Conservation (phyloP, 2,888 invertebrate genomes). For the Notocelia uddmanniana region DNA sequence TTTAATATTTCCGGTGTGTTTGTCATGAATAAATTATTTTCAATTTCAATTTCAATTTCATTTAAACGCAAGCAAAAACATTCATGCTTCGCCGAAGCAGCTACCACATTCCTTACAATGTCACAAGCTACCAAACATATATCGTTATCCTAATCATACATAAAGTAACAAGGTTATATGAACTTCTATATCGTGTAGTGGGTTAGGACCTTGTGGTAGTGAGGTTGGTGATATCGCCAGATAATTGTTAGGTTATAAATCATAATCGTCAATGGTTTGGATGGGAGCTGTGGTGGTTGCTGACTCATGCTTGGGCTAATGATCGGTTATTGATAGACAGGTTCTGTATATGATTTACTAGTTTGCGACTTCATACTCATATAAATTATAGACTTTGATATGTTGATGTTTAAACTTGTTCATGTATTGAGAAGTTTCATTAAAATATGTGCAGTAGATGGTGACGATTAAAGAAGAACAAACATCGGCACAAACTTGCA, state of each 20-base stretch:
- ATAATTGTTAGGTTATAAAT: constrained; percentile 34
- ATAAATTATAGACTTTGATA: too few relatives aligned
- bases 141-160: constrained; percentile 4
- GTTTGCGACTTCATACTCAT: too few relatives aligned
- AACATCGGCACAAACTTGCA: too few relatives aligned
- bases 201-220: neutral
- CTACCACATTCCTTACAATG: constrained; percentile 17
- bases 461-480: too few relatives aligned
- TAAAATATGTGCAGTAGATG: too few relatives aligned
- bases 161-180: neutral
- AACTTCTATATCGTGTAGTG: neutral
- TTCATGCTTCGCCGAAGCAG: neutral
- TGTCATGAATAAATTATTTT: too few relatives aligned
- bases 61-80: constrained; percentile 4
- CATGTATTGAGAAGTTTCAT: too few relatives aligned
- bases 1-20: too few relatives aligned
- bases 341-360: constrained; percentile 10
- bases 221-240: constrained; percentile 1
- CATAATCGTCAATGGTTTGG: constrained; percentile 17
- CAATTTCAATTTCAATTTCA: neutral
- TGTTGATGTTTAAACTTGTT: too few relatives aligned
- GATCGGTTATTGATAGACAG: neutral
- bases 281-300: constrained; percentile 21
- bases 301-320: constrained; percentile 30
- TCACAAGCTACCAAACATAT: constrained; percentile 4